phyloP scores from a whole-genome alignment of 2,797 vertebrate genomes.

The Chiroxiphia lanceolata region DNA sequence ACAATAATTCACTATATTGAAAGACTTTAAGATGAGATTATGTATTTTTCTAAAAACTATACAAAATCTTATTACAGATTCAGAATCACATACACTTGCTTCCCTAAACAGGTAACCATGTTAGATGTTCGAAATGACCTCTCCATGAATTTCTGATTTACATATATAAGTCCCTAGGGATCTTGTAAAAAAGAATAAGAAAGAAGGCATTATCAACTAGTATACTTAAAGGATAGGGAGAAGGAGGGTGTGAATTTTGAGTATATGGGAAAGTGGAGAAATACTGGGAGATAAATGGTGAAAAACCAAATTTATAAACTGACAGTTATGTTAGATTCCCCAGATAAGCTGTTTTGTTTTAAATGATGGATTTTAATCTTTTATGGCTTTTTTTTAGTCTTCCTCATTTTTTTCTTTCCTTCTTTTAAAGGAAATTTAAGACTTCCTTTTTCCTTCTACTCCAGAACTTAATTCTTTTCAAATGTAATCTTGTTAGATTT shows the following conservation, averaged over 20 bases:
- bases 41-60: not conserved
- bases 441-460: not conserved
- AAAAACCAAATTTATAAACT: not conserved
- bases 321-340: not conserved
- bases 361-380: not conserved
- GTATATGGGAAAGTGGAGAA: not conserved
- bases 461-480: not conserved
- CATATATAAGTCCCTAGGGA: not conserved
- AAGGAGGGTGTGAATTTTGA: not conserved
- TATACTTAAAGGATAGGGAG: not conserved
- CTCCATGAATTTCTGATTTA: not conserved
- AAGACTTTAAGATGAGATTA: not conserved
- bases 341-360: not conserved
- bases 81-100: not conserved
- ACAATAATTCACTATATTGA: not conserved
- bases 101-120: not conserved
- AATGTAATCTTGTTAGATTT: not conserved
- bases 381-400: rapidly evolving
- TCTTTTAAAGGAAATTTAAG: not conserved
- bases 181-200: not conserved
- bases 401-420: not conserved
- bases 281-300: not conserved
- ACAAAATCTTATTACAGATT: not conserved
- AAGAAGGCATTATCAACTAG: not conserved
- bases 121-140: not conserved